phyloP scores from a whole-genome alignment of 2,113 vertebrate genomes.

The Alethe castanea region DNA sequence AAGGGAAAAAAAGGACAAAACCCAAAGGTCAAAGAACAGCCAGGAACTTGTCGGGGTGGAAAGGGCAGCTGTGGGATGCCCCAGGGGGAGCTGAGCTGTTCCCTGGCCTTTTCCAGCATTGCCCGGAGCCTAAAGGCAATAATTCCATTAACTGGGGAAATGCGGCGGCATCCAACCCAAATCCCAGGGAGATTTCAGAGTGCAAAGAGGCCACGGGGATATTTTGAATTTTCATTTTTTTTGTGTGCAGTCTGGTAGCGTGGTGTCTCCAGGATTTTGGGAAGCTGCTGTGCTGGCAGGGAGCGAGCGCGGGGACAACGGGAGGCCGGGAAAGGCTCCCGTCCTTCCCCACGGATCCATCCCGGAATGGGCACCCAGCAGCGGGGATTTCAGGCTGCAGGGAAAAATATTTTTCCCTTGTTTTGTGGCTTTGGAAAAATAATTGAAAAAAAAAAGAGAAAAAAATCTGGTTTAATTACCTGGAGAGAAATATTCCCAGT shows the following conservation, averaged over 20 bases:
- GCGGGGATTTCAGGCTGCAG: not conserved
- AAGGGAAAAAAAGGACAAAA: not conserved
- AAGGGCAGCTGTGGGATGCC: slow-evolving; percentile 23
- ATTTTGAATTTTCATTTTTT: not conserved
- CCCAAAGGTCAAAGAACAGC: slow-evolving; percentile 14
- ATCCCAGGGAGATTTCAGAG: fast-evolving
- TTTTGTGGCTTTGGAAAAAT: not conserved
- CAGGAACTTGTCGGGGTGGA: not conserved
- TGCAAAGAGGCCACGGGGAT: fast-evolving
- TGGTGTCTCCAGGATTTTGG: fast-evolving
- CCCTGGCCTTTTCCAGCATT: not conserved
- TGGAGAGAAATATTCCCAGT: not conserved
- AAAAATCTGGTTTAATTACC: not conserved
- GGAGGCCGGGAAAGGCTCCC: not conserved
- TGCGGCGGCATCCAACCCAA: not conserved
- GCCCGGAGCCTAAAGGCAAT: not conserved
- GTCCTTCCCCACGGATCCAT: not conserved
- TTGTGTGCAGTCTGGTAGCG: fast-evolving
- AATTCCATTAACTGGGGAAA: not conserved
- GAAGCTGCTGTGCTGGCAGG: not conserved
- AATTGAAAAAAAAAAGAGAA: no score
- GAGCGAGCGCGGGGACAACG: fast-evolving
- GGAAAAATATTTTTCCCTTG: not conserved
- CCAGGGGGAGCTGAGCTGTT: not conserved
- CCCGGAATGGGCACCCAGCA: not conserved